Conservation (phyloP, 2,113 vertebrate genomes). For the Nibea coibor region DNA sequence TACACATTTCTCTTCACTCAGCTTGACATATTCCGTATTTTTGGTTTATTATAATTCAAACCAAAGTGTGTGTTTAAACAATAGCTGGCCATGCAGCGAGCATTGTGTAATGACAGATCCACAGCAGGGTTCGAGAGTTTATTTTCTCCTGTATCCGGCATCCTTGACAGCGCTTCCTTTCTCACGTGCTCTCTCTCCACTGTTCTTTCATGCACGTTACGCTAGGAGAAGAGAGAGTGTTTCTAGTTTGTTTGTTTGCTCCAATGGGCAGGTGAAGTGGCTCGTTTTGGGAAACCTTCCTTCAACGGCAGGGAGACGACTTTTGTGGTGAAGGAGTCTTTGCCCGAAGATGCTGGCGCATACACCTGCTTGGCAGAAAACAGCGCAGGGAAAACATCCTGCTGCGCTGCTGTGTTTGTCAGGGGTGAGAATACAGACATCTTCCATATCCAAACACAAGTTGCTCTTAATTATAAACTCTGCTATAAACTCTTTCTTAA, state of each 20-base stretch:
- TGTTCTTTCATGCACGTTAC: background rate
- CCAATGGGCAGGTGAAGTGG: conserved; percentile 74
- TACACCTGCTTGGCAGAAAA: conserved; percentile 84
- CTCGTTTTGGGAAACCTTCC: conserved; percentile 71
- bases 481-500: no score
- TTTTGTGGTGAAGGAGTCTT: conserved; percentile 79
- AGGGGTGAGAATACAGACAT: conserved; percentile 58
- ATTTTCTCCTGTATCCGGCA: background rate
- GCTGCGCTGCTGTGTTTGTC: conserved; percentile 79
- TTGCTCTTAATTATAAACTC: background rate
- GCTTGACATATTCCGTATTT: background rate
- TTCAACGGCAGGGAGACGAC: conserved; percentile 60
- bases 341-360: conserved; percentile 83
- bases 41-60: background rate
- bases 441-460: background rate
- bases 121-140: background rate
- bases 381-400: conserved; percentile 77
- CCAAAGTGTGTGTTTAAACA: background rate
- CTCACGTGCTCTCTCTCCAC: background rate
- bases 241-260: conserved; percentile 31
- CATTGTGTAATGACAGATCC: background rate
- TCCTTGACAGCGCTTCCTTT: background rate
- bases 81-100: background rate
- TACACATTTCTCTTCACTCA: background rate
- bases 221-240: rapidly evolving